phyloP scores from a whole-genome alignment of 2,113 vertebrate genomes.

The Peromyscus polionotus region DNA sequence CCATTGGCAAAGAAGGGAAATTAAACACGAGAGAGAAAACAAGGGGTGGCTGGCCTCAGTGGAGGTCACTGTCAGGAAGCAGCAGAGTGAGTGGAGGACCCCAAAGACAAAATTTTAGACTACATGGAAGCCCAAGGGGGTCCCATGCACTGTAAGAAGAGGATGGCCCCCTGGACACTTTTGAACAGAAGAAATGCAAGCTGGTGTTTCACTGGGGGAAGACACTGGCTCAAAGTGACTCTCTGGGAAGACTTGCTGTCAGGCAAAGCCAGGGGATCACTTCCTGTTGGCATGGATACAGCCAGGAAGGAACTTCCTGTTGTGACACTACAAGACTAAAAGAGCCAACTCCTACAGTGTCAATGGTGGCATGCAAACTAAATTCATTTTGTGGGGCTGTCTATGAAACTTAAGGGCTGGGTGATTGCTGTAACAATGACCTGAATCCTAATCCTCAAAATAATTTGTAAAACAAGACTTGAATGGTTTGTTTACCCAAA shows the following conservation, averaged over 20 bases:
- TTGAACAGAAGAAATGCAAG: neutral
- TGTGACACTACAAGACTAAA: neutral
- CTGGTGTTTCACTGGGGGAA: neutral
- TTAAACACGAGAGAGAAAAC: neutral
- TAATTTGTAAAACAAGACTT: neutral
- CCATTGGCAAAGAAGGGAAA: neutral
- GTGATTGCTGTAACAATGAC: neutral
- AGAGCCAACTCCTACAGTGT: neutral
- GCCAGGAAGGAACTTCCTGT: neutral
- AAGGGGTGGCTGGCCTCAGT: accelerated
- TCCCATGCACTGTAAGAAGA: neutral
- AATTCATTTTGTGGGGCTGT: no score
- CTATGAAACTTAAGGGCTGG: neutral
- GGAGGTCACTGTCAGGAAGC: neutral
- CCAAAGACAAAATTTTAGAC: neutral
- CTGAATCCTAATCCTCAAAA: neutral
- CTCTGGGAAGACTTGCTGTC: neutral
- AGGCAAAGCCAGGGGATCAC: neutral
- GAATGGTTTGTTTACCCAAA: neutral
- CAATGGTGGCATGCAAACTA: neutral
- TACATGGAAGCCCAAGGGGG: neutral
- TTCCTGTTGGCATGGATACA: neutral
- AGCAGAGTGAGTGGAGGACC: neutral
- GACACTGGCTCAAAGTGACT: neutral
- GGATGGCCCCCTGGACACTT: neutral